Base-by-base conservation (phyloP, 64 coral and sea anemone genomes). In the Montipora capricornis region DNA sequence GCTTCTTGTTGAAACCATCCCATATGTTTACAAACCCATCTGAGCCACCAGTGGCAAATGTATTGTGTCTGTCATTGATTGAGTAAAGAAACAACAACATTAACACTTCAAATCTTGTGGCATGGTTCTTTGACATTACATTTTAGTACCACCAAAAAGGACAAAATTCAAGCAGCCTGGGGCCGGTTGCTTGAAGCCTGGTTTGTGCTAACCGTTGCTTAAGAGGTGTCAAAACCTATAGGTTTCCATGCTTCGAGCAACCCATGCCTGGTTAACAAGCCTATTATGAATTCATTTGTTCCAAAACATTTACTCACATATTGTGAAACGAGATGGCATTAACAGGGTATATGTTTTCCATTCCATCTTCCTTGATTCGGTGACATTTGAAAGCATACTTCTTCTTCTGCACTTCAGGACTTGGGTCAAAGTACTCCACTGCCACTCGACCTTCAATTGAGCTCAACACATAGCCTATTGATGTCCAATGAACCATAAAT, bases 321-420 rank as follows among this genome's bases (percentile, higher is more conserved):
- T 96, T 99, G 80, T 99, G 98, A 57, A 99, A 99, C n/a, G 95
- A 90, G 44, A 99, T 99, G 19, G 98, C 95, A 83, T 99, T 99
- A 17, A 99, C 98, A 86, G 98, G 98, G 48, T 99, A 96, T n/a
- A 99, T 99, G 12, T 92, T 76, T 57, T 99, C 98, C 77, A 99
- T 99, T 60, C 94, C 98, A 29, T 96, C 90, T 47, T 99, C 98
- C 47, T 99, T 99, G 50, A 96, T 96, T 20, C 98, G 93, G 71
- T 99, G 98, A 89, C 98, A 99, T 73, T 99, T 99, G 75, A 99
- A 99, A 7, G 98, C 98, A 90, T 96, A 99, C 89, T 99, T 99
- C 83, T 90, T 96, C 70, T 99, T 99, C 89, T 99, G 98, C 5
- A 99, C 89, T 75, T 99, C 98, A 49, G 98, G 98, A 68, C 98